phyloP scores from a whole-genome alignment of 2,888 invertebrate genomes.

The Xanthorhoe designata region DNA sequence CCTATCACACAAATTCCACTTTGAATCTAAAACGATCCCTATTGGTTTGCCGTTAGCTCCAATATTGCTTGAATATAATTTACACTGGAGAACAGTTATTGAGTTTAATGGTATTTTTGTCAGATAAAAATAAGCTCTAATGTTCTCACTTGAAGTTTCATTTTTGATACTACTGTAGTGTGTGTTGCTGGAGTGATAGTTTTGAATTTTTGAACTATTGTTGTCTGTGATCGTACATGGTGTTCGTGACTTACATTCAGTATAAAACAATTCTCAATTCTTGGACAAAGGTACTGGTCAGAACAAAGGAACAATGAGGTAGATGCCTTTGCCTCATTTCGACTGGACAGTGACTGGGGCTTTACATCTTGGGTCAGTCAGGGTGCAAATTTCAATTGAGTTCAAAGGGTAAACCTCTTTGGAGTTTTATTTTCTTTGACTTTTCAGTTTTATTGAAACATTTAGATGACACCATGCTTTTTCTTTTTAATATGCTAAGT shows the following conservation, averaged over 20 bases:
- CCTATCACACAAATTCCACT: neutral
- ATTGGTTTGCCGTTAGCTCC: neutral
- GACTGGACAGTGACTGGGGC: conserved; percentile 67
- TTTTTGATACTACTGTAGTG: neutral
- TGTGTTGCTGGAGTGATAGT: conserved; percentile 13
- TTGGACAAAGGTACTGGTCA: conserved; percentile 82
- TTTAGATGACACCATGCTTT: neutral
- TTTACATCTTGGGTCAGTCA: conserved; percentile 40
- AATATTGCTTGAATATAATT: conserved; percentile 8
- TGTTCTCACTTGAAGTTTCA: neutral
- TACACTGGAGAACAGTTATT: neutral
- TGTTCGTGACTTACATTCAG: conserved; percentile 85
- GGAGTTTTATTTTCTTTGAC: conserved; percentile 2
- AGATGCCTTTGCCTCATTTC: conserved; percentile 79
- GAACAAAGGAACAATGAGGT: conserved; percentile 81
- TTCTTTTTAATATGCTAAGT: too few species aligned
- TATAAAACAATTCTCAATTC: conserved; percentile 84
- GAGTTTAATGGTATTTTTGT: neutral
- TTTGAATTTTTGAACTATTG: conserved; percentile 1
- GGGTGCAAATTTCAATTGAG: conserved; percentile 31
- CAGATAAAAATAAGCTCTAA: neutral
- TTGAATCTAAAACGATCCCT: conserved; percentile 7
- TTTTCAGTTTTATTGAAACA: neutral
- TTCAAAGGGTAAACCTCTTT: conserved; percentile 2
- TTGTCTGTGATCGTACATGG: conserved; percentile 59